Evolutionary conservation across 2,797 vertebrate species (phyloP), one percentile per base, ranked within the genome.

Genomic region (Mycteria americana): DNA sequence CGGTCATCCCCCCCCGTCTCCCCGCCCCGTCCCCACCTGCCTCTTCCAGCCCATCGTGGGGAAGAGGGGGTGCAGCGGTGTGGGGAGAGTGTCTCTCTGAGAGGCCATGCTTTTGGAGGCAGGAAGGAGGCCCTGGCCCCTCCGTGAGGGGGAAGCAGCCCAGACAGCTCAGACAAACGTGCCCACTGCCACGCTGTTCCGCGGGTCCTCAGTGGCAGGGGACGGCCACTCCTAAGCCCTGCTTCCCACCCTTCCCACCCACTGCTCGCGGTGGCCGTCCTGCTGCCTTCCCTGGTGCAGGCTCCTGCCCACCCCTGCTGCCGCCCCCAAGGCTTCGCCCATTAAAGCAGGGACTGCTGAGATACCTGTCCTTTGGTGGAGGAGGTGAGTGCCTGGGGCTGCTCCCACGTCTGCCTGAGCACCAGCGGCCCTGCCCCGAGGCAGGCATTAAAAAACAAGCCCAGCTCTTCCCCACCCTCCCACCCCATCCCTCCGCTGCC

Each of bases 101-200:
- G 41, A 88, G 60, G 60, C 80, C 80, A 18, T 54, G 28, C 63
- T 95, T 94, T 63, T 31, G 28, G 31, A 33, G 54, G 13, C 54
- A 88, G 39, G 67, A 72, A 13, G 18, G 37, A 41, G 11, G 45
- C 51, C 33, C 31, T 75, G 72, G 74, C 46, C 91, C 86, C 48
- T 88, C 76, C 11, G 2, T 63, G 53, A 85, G 33, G 68, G 85
- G 28, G 30, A 79, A 37, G 45, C 39, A 69, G 72, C 56, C 64
- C 69, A 77, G 72, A 89, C 39, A 91, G 86, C 84, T 84, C 63
- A 35, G 39, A 88, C 4, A 27, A 91, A 93, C 85, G 95, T 93
- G 88, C 43, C 83, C 8, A 1, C 83, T 6, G 5, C 72, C 50
- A 51, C 0, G 0, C 37, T 91, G 48, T 54, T 72, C 93, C 13